These are phyloP conservation scores for Mus pahari DNA, from an alignment of 2,113 vertebrate genomes.

Conservation along the genomic window DNA sequence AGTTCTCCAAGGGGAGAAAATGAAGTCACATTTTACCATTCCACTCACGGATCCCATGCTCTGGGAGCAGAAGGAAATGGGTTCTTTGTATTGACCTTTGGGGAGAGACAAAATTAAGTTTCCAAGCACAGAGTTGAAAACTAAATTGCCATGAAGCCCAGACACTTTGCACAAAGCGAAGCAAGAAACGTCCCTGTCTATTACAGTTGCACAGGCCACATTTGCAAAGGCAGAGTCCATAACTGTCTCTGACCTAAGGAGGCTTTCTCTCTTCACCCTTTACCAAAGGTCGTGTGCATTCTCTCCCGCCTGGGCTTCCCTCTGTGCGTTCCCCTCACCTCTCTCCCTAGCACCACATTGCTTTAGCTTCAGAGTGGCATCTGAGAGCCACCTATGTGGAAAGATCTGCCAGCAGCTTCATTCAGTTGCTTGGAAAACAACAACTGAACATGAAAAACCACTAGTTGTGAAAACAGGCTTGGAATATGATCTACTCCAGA, in stretches of 20 bases:
- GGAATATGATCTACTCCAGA: constrained; percentile 39
- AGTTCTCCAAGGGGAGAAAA: constrained; percentile 51
- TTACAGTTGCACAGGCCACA: background rate
- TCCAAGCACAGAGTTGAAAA: constrained; percentile 10
- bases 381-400: background rate
- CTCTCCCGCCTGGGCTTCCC: background rate
- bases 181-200: background rate
- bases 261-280: background rate
- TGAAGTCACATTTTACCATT: constrained; percentile 10
- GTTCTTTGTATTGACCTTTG: constrained; percentile 8
- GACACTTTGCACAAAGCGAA: background rate
- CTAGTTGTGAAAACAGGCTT: constrained; percentile 18
- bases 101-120: constrained; percentile 50
- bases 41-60: background rate
- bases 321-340: background rate
- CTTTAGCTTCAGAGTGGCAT: background rate
- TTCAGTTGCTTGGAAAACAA: constrained; percentile 4
- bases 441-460: background rate
- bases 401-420: background rate
- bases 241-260: background rate
- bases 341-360: background rate
- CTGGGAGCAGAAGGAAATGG: constrained; percentile 9
- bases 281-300: background rate
- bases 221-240: background rate
- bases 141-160: background rate